Percentiles rank a stretch among this genome's conserved stretches.
phyloP scores from a whole-genome alignment of 1,140 invertebrate species.

The Scylla paramamosain region DNA sequence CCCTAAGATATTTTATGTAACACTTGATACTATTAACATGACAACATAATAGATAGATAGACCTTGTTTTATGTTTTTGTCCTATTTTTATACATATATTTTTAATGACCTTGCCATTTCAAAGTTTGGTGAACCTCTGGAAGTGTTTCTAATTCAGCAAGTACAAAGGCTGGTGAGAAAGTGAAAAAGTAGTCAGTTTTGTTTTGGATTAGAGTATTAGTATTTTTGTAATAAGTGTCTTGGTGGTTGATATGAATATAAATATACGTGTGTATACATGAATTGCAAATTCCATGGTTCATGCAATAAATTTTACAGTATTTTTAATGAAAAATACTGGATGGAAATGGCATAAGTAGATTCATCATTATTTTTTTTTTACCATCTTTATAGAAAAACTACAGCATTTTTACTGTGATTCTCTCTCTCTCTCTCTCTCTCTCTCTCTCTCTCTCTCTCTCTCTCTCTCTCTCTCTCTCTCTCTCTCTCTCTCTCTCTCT shows the following conservation, averaged over 20 bases:
- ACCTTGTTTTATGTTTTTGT: not conserved
- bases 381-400: not conserved
- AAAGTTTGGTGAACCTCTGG: not conserved
- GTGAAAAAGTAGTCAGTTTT: not conserved
- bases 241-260: slow-evolving; percentile 29
- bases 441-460: not conserved
- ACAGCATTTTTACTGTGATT: not conserved
- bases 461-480: not conserved
- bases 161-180: slow-evolving; percentile 65
- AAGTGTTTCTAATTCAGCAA: slow-evolving; percentile 56
- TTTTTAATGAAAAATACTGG: not conserved
- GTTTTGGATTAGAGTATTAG: slow-evolving; percentile 47
- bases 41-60: no score
- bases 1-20: slow-evolving; percentile 50
- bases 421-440: no score
- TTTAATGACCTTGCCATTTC: not conserved
- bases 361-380: slow-evolving; percentile 41
- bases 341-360: not conserved
- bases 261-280: slow-evolving; percentile 28
- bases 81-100: slow-evolving; percentile 26
- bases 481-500: not conserved
- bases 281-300: not conserved
- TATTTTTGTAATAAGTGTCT: slow-evolving; percentile 68
- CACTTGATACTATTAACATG: slow-evolving; percentile 8
- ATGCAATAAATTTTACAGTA: slow-evolving; percentile 9